Base-by-base conservation (phyloP, 2,113 vertebrate species). In the Pelecanoides urinatrix region DNA sequence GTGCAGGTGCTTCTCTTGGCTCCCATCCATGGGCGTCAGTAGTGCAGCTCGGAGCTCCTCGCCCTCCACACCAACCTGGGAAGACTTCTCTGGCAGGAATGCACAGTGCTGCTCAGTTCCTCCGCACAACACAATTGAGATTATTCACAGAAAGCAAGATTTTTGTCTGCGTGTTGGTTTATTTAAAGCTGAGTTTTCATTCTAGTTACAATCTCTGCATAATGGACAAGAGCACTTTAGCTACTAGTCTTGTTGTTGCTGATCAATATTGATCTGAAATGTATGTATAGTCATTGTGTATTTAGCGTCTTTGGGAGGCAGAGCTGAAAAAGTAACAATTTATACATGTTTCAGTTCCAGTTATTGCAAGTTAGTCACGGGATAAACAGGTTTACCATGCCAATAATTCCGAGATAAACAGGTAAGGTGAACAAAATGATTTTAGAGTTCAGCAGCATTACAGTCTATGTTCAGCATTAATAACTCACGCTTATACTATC, bases 1-100 rank as follows among this genome's bases (percentile, higher is more conserved):
- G 72, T 36, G n/a, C 90, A 94, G 96, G 87, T 90, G 56, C 29
- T 95, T 87, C 47, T 85, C 62, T 82, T 93, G 94, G 74, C 70
- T 94, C 13, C 52, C 4, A 1, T 76, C 66, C 77, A 62, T 0
- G 1, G 42, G 40, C 89, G 47, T 67, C 92, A 92, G 89, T 17
- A 73, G 40, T 3, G 22, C 56, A 59, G 38, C 86, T 82, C 1
- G 0, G n/a, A 65, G 63, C 20, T 58, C 32, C 76, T 84, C 9
- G 1, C 38, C 27, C 30, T 81, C 52, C 36, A 21, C 2, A 2
- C 55, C 59, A 91, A 1, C 40, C 59, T 70, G 56, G 76, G 63
- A 76, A 80, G 58, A n/a, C 16, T 77, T 50, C 50, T 94, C 42
- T 87, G 67, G 44, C 63, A 74, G 25, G 59, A 45, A 55, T 53